Evolutionary conservation across 1,140 invertebrate species (phyloP).

Genomic region (Drosophila quadrilineata): DNA sequence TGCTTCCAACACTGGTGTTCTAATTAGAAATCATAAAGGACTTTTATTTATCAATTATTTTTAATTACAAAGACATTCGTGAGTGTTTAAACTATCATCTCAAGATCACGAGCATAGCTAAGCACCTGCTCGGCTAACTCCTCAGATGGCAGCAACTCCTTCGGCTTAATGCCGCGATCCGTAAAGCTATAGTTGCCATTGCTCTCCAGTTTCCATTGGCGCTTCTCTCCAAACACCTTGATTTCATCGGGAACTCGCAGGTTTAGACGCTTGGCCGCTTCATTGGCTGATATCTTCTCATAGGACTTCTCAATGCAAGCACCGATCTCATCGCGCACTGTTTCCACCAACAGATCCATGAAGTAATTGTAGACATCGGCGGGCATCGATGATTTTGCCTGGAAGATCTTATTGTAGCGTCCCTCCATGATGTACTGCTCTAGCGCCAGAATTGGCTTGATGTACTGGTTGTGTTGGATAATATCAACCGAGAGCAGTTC

Average conservation of each 20-base stretch:
- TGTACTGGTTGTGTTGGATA: conserved; percentile 96
- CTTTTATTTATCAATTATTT: conserved; percentile 33
- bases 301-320: conserved; percentile 98
- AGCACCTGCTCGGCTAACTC: conserved; percentile 96
- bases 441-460: conserved; percentile 95
- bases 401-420: conserved; percentile 95
- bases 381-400: conserved; percentile 92
- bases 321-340: conserved; percentile 97
- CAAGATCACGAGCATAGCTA: conserved; percentile 98
- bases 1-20: background rate
- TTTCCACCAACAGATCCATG: conserved; percentile 97
- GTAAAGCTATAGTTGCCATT: conserved; percentile 92
- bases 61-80: conserved; percentile 23
- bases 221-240: conserved; percentile 90
- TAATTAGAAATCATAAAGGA: conserved; percentile 6
- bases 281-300: conserved; percentile 92
- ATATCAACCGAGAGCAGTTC: conserved; percentile 96
- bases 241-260: conserved; percentile 89
- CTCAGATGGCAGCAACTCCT: conserved; percentile 92
- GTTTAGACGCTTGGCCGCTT: conserved; percentile 95
- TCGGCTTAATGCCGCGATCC: conserved; percentile 86
- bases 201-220: conserved; percentile 90
- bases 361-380: conserved; percentile 97
- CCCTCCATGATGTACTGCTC: conserved; percentile 99
- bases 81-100: conserved; percentile 96